Evolutionary conservation across 2,888 invertebrate species (phyloP), one percentile per base, ranked within the genome.

Genomic region (Heteromyza rotundicornis): DNA sequence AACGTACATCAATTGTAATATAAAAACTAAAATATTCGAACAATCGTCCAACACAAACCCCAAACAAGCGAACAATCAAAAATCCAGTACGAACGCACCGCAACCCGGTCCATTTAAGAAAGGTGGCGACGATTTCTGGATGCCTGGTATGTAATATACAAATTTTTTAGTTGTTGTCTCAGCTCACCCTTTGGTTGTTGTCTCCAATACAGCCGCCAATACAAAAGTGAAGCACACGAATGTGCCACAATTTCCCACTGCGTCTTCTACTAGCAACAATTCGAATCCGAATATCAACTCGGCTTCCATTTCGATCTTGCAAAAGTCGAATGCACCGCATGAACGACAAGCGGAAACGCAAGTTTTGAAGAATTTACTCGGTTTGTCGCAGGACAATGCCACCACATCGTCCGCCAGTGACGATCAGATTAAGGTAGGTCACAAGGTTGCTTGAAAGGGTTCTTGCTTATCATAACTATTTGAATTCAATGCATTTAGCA

Each of bases 281-380:
- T 44, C 12, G 7, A 51, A 51, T 10, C 16, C 52, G 16, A 52
- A 52, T n/a, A 14, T 22, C 2, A 50, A 50, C 22, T 19, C 50
- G 2, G 5, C 23, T 7, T 35, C 20, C 1, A 10, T 23, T 14
- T 16, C 20, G 16, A 20, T 54, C 8, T 19, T 35, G 36, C 32
- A 54, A 7, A 54, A 32, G 14, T 5, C 16, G 20, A 47, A 2
- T 16, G 16, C 55, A n/a, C 52, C 50, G 7, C 55, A 50, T 47
- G 53, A 64, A 12, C 52, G 61, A 10, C 69, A 71, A 56, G 67
- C 64, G 3, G 68, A 70, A 47, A 78, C 77, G 1, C 57, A 68
- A 54, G 71, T 70, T 0, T 57, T 77, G 2, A 73, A 71, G 57
- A 54, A 64, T 27, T 22, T 77, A 36, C 62, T 77, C n/a, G 77